Evolutionary conservation across 37 sponge, comb jelly and placozoan species (phyloP).

Genomic region (Theonella swinhoei): DNA sequence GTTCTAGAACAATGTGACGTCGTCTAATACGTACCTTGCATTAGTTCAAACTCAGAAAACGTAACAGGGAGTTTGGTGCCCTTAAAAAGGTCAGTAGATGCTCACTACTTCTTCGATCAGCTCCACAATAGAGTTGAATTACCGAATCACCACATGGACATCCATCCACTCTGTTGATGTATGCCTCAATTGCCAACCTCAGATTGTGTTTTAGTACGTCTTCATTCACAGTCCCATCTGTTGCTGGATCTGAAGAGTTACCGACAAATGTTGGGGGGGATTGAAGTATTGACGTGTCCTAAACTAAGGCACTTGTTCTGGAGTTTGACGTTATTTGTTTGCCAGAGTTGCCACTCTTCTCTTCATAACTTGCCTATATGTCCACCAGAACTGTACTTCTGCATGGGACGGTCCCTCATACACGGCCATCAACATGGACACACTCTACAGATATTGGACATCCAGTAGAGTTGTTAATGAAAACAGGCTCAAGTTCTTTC

Average conservation of each 20-base stretch:
- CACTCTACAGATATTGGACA: no score
- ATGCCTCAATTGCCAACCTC: conserved; percentile 30
- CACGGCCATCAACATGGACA: conserved; percentile 24
- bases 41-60: conserved; percentile 22
- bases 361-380: no score
- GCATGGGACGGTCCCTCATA: conserved; percentile 21
- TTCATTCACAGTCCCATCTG: no score
- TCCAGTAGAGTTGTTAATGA: background rate
- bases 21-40: conserved; percentile 8
- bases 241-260: conserved; percentile 4
- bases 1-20: conserved; percentile 8
- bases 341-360: no score
- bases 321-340: conserved; percentile 39
- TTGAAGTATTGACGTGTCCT: conserved; percentile 40
- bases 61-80: background rate
- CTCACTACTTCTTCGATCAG: conserved; percentile 10
- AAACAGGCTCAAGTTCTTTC: background rate
- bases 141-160: conserved; percentile 44
- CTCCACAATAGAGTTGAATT: conserved; percentile 36
- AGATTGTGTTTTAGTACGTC: no score
- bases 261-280: conserved; percentile 50
- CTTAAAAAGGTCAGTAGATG: background rate
- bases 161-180: conserved; percentile 36
- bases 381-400: no score
- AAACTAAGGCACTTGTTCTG: conserved; percentile 35